Conservation (phyloP, 1,140 invertebrate genomes). For the Caerostris darwini region DNA sequence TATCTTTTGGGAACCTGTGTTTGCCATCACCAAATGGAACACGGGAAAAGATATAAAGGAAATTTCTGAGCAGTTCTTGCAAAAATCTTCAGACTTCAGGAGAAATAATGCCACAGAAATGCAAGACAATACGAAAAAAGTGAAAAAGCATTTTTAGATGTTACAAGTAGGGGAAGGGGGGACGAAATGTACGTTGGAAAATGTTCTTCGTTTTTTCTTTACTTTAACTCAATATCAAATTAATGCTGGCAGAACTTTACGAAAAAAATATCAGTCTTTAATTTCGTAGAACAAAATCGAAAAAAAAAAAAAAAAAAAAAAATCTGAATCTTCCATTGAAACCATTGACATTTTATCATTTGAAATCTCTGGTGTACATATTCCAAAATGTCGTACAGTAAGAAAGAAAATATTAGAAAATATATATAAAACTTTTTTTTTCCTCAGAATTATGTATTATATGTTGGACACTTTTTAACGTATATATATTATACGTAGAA, state of each 20-base stretch:
- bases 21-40: slow-evolving; percentile 53
- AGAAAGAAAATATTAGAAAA: neutral
- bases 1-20: slow-evolving; percentile 33
- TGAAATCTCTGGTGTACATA: neutral
- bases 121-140: slow-evolving; percentile 6
- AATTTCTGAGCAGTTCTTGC: slow-evolving; percentile 25
- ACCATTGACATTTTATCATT: neutral
- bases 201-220: too few species aligned
- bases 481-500: too few species aligned
- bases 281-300: neutral
- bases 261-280: neutral
- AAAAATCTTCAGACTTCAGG: neutral
- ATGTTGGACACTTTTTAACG: too few species aligned
- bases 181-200: neutral
- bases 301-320: neutral
- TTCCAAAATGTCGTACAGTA: too few species aligned
- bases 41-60: slow-evolving; percentile 56
- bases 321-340: neutral
- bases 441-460: too few species aligned
- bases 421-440: too few species aligned
- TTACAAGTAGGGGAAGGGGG: neutral
- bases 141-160: neutral
- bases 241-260: neutral
- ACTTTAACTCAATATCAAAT: slow-evolving; percentile 4
- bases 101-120: neutral